Conservation (phyloP, 1,140 invertebrate genomes). For the Ceratina japonica region DNA sequence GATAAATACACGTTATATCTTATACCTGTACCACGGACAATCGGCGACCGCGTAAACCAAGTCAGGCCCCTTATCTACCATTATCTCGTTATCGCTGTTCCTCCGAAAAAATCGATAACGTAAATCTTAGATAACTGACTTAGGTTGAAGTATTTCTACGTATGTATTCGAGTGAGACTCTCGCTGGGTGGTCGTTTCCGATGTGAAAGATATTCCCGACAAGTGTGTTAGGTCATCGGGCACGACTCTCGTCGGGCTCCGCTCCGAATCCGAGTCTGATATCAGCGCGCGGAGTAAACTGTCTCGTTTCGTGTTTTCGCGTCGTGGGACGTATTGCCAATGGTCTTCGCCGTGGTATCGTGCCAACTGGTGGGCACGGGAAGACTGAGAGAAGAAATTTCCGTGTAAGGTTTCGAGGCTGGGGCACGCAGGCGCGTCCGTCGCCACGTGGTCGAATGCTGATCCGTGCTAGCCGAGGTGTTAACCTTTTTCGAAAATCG, state of each 20-base stretch:
- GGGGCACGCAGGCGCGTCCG: slow-evolving; percentile 65
- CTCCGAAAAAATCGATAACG: slow-evolving; percentile 39
- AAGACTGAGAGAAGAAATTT: slow-evolving; percentile 65
- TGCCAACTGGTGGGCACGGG: slow-evolving; percentile 58
- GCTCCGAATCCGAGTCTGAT: background rate
- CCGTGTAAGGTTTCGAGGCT: slow-evolving; percentile 56
- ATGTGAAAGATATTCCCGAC: background rate
- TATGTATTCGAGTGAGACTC: slow-evolving; percentile 4
- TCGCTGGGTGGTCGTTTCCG: background rate
- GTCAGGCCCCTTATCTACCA: slow-evolving; percentile 10
- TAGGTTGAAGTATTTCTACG: background rate
- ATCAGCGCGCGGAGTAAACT: background rate
- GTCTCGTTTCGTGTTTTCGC: background rate
- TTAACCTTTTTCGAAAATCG: slow-evolving; percentile 66
- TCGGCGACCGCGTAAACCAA: background rate
- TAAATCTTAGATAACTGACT: slow-evolving; percentile 15
- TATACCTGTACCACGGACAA: background rate
- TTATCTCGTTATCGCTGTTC: slow-evolving; percentile 2
- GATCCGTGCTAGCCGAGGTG: slow-evolving; percentile 58
- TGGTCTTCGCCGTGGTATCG: slow-evolving; percentile 31
- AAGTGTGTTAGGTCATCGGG: too few species aligned
- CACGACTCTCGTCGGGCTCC: too few species aligned
- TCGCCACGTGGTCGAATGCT: slow-evolving; percentile 63
- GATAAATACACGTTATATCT: background rate
- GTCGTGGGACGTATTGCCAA: slow-evolving; percentile 5